A percentile compares a stretch with the other conserved stretches of the same genome.
These are phyloP conservation scores for Erpobdella octoculata DNA, from an alignment of 2,888 invertebrate species.

Conservation along the genomic window DNA sequence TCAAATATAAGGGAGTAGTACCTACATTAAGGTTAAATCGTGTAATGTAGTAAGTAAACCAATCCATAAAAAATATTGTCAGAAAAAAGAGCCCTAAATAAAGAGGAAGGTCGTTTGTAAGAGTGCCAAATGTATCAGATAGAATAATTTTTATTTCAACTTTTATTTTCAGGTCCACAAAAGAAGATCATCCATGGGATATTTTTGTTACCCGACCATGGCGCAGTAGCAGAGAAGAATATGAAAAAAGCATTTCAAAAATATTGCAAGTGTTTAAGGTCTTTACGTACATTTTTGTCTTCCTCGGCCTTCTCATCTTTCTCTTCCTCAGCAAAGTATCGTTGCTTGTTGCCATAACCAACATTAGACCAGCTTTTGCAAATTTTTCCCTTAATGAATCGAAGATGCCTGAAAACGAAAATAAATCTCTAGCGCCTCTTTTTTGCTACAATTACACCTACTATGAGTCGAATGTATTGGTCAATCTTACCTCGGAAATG, in stretches of 20 bases:
- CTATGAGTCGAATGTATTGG: not conserved
- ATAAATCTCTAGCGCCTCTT: not conserved
- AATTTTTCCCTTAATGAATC: not conserved
- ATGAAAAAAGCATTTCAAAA: not conserved
- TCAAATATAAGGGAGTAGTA: too few relatives aligned
- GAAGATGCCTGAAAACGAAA: not conserved
- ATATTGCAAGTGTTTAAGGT: not conserved
- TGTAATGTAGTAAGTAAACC: too few relatives aligned
- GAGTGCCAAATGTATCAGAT: too few relatives aligned
- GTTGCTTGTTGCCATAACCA: slow-evolving; percentile 14
- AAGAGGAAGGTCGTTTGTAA: too few relatives aligned
- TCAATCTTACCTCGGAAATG: not conserved
- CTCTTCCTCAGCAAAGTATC: not conserved
- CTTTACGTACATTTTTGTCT: slow-evolving; percentile 7
- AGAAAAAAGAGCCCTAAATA: too few relatives aligned
- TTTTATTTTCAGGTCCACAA: not conserved
- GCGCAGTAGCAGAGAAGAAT: slow-evolving; percentile 6
- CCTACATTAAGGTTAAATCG: too few relatives aligned
- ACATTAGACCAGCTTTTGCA: not conserved
- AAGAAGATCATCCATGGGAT: slow-evolving; percentile 19
- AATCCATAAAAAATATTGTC: too few relatives aligned
- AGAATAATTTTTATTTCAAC: too few relatives aligned
- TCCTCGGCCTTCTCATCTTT: slow-evolving; percentile 19
- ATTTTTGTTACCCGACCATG: slow-evolving; percentile 19
- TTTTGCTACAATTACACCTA: not conserved